These are phyloP conservation scores for Synergus itoensis DNA, from an alignment of 2,888 invertebrate genomes.

Conservation along the genomic window DNA sequence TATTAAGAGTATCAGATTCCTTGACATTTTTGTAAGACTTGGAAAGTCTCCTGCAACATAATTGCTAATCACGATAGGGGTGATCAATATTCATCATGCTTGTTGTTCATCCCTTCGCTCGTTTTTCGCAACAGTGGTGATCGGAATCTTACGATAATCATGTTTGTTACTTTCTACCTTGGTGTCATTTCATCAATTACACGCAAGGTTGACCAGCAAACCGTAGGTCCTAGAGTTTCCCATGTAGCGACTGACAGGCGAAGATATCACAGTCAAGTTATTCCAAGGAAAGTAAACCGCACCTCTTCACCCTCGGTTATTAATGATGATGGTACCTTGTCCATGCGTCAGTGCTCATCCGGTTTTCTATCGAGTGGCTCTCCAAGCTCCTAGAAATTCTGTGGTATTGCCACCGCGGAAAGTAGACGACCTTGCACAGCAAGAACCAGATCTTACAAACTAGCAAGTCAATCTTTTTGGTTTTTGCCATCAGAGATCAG, in stretches of 20 bases:
- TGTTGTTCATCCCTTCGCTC: neutral
- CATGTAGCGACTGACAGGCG: constrained; percentile 43
- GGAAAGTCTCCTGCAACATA: too few species aligned
- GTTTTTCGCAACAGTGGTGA: constrained; percentile 22
- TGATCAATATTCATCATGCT: constrained; percentile 63
- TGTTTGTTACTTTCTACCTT: constrained; percentile 45
- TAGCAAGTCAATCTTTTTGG: constrained; percentile 40
- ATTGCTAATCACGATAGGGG: constrained; percentile 53
- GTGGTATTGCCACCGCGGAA: constrained; percentile 58
- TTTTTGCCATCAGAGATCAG: constrained; percentile 37
- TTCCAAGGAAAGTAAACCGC: constrained; percentile 63
- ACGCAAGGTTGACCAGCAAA: constrained; percentile 54
- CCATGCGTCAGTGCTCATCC: constrained; percentile 65
- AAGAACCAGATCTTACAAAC: constrained; percentile 50
- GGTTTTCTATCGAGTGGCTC: constrained; percentile 59
- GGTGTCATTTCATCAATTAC: constrained; percentile 67
- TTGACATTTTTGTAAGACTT: too few species aligned
- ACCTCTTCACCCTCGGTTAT: constrained; percentile 62
- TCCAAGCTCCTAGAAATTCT: constrained; percentile 61
- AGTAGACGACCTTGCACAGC: constrained; percentile 65
- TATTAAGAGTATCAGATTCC: neutral
- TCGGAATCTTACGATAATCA: neutral
- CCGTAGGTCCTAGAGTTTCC: constrained; percentile 44
- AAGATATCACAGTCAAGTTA: constrained; percentile 58
- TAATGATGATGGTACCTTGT: constrained; percentile 62